Conservation (phyloP, 2,113 vertebrate genomes). For the Orthonyx spaldingii region DNA sequence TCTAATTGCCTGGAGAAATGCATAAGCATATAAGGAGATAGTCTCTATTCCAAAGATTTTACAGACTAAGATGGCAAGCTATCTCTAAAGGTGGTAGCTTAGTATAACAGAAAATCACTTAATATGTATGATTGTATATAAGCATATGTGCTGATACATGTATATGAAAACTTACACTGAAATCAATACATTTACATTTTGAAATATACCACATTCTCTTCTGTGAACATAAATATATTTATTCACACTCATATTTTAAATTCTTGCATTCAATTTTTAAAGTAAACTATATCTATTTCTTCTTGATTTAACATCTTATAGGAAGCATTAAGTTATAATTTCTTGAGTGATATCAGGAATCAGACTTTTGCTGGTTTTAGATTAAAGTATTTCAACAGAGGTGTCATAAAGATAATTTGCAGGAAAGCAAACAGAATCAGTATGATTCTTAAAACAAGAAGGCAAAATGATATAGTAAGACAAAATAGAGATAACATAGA, state of each 20-base stretch:
- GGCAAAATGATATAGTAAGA: neutral
- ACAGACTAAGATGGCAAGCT: neutral
- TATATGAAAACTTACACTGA: neutral
- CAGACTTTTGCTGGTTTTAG: neutral
- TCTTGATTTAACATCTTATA: neutral
- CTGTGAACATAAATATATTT: neutral
- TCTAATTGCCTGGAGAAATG: constrained; percentile 3
- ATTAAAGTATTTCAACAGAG: neutral
- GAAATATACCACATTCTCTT: neutral
- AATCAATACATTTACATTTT: neutral
- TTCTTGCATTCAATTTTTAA: neutral
- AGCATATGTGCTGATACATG: neutral
- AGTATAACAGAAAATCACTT: neutral
- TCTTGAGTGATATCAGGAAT: neutral
- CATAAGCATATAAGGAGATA: neutral
- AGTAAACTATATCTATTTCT: neutral
- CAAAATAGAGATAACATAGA: neutral
- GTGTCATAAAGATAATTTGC: neutral
- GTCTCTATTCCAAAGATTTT: neutral
- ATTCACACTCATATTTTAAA: neutral
- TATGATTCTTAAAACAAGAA: neutral
- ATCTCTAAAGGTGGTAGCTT: neutral
- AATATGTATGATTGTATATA: neutral
- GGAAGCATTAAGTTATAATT: neutral
- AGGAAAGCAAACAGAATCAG: neutral